Conservation (phyloP, 1,140 invertebrate species). For the Drosophila kurseongensis region DNA sequence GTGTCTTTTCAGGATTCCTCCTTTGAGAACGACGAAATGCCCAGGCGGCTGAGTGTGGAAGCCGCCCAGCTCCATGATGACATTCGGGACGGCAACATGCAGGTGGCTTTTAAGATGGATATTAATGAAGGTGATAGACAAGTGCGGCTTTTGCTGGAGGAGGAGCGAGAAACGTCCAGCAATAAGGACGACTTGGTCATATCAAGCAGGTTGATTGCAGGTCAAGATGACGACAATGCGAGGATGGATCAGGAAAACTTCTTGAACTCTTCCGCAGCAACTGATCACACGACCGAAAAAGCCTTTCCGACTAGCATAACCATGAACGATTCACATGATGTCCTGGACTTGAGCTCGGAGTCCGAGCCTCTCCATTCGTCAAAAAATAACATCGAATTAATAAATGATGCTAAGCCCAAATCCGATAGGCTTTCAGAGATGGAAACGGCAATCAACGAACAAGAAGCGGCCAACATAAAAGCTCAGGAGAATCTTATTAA, state of each 20-base stretch:
- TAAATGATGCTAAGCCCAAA: not conserved
- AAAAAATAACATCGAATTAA: not conserved
- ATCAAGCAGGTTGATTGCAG: not conserved
- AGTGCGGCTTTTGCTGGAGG: slow-evolving; percentile 10
- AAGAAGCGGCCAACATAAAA: not conserved
- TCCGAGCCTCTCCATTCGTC: not conserved
- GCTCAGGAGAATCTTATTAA: slow-evolving; percentile 19
- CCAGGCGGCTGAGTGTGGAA: slow-evolving; percentile 5
- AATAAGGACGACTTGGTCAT: not conserved
- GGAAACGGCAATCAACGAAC: not conserved
- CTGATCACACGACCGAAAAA: not conserved
- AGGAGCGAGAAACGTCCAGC: not conserved
- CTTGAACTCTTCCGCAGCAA: not conserved
- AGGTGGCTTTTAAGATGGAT: slow-evolving; percentile 33
- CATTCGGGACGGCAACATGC: slow-evolving; percentile 21
- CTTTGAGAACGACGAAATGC: not conserved
- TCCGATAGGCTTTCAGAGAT: not conserved
- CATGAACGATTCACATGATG: not conserved
- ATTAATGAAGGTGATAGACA: slow-evolving; percentile 10
- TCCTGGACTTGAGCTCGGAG: slow-evolving; percentile 4
- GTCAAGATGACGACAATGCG: not conserved
- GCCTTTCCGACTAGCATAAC: not conserved
- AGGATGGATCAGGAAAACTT: not conserved
- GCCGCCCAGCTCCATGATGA: slow-evolving; percentile 10
- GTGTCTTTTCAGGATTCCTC: not conserved